Evolutionary conservation across 1,140 invertebrate species (phyloP).

Genomic region (Aleiodes sp.): DNA sequence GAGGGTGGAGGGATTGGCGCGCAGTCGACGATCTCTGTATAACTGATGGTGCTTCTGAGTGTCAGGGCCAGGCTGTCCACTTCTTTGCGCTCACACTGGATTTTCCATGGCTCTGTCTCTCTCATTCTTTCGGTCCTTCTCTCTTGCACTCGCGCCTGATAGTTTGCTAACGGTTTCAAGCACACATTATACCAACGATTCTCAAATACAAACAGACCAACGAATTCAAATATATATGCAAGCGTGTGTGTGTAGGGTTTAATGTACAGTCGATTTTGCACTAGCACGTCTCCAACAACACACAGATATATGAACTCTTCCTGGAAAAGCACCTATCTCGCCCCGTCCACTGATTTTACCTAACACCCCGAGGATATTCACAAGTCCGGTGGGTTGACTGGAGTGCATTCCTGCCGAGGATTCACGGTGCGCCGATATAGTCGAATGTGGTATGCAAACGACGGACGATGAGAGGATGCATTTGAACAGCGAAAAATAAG

Average conservation of each 20-base stretch:
- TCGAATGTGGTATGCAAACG: too few species aligned
- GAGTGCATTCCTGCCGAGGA: not conserved
- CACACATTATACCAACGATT: slow-evolving; percentile 20
- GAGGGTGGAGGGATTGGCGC: not conserved
- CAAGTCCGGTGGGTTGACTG: not conserved
- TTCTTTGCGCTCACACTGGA: slow-evolving; percentile 51
- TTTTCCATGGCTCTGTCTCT: slow-evolving; percentile 19
- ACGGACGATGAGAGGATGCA: too few species aligned
- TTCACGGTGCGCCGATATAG: too few species aligned
- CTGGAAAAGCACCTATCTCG: not conserved
- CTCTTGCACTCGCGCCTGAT: slow-evolving; percentile 11
- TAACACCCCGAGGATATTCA: not conserved
- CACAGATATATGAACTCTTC: not conserved
- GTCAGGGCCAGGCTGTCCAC: slow-evolving; percentile 60
- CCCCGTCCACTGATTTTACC: not conserved
- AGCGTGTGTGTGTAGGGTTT: slow-evolving; percentile 28
- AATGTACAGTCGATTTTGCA: slow-evolving; percentile 21
- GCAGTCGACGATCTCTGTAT: slow-evolving; percentile 52
- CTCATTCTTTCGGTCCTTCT: slow-evolving; percentile 17
- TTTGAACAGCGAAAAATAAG: too few species aligned
- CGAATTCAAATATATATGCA: not conserved
- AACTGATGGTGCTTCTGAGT: slow-evolving; percentile 63
- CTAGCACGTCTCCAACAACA: slow-evolving; percentile 14
- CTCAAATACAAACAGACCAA: slow-evolving; percentile 8
- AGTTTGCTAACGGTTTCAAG: slow-evolving; percentile 1